Base-by-base conservation (phyloP, 2,113 vertebrate genomes). In the Donacobius atricapilla region DNA sequence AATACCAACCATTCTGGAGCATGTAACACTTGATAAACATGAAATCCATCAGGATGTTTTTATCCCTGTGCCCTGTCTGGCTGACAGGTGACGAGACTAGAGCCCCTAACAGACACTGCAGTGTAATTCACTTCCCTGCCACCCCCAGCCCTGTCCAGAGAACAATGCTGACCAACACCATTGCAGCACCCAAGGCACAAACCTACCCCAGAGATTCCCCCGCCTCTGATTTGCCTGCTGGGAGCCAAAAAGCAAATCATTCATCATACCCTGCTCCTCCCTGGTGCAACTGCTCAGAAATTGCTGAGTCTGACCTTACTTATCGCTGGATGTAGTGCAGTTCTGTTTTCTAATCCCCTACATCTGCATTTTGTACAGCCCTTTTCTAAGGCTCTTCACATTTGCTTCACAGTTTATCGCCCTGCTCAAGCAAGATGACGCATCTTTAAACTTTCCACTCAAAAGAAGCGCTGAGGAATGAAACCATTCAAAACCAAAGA, bases 301-400 rank as follows among this genome's bases (percentile, higher is more conserved):
- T 17, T 89, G 94, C 96, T 93, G 96, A 96, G 93, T 94, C 51
- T 2, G 1, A 87, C 81, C 89, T 95, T 87, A 87, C 80, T 95
- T 95, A 94, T 97, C 89, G 6, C 89, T 95, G 87, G 94, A 95
- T 90, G 61, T 78, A 87, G 81, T 8, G 40, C 89, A 92, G 89
- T 47, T 92, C 92, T 92, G 90, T 65, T 83, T 91, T 47, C 83
- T 94, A 97, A 97, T 96, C 94, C 94, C 65, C 86, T 89, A 21
- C 96, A 97, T 97, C 95, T 96, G 96, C 94, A 94, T 97, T 94
- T 94, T 28, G 69, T 64, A 89, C 91, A 92, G 76, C 50, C 58
- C 51, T 93, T 95, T 94, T 93, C 91, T 83, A 72, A 95, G 70
- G 89, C 89, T 96, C 87, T 93, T 95, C 94, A 92, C 83, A 95